Evolutionary conservation across 2,888 invertebrate species (phyloP), one percentile per base, ranked within the genome.

Genomic region (Pterostichus niger): DNA sequence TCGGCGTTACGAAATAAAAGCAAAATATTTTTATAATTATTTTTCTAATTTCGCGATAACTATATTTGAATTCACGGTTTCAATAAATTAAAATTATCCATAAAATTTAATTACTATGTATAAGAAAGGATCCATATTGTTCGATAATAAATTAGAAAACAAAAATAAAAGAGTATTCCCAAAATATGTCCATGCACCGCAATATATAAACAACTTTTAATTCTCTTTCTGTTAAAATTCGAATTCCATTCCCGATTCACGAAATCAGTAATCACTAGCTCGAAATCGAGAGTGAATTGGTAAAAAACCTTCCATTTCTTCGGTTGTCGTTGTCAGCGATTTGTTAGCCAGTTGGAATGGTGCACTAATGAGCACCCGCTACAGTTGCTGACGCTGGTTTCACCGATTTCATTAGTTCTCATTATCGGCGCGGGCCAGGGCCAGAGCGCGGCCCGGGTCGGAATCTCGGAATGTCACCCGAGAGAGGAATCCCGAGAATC

Each of bases 351-450:
- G 75, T 40, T 6, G 9, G 75, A 75, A 64, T 49, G 64, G 79
- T 35, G 17, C 61, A 75, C 82, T 82, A 82, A 82, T 82, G 82
- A 82, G 82, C 75, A 56, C n/a, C 75, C 73, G 77, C 54, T 31
- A 54, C 75, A 11, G 52, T n/a, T 24, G 52, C 17, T 52, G 52
- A 33, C 75, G 71, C 82, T 73, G 82, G 54, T 73, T 82, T 75
- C 15, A 82, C 82, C 44, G 61, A 75, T 82, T 82, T 82, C 82
- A 82, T 82, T 82, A 82, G 82, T 75, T 82, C 82, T 75, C 73
- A 82, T 82, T 82, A 82, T 82, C 82, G 46, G 75, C 24, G 68
- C 35, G 2, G 40, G 40, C 40, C 7, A 17, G 46, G 17, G 13
- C 33, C 33, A 1, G 6, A 24, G 46, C 11, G 44, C 17, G 44